A percentile compares a stretch with the other conserved stretches of the same genome.
These are phyloP conservation scores for Pammene fasciana DNA, from an alignment of 2,888 invertebrate genomes.

Conservation along the genomic window DNA sequence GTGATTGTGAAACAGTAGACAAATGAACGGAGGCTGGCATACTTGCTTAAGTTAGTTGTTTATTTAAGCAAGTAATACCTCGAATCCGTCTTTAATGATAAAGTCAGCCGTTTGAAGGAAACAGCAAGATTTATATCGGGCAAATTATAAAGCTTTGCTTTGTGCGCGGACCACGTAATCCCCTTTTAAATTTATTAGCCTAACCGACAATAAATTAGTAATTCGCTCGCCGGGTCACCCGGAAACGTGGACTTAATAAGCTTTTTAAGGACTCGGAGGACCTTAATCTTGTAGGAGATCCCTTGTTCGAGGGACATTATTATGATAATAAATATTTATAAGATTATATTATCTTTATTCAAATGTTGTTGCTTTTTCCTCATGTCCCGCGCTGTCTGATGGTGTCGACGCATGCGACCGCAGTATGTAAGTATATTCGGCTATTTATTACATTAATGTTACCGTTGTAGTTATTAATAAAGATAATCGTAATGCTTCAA, in stretches of 20 bases:
- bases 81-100: slow-evolving; percentile 50
- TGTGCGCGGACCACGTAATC: slow-evolving; percentile 77
- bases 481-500: slow-evolving; percentile 11
- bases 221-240: slow-evolving; percentile 75
- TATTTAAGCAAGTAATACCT: slow-evolving; percentile 23
- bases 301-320: slow-evolving; percentile 34
- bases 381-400: slow-evolving; percentile 54
- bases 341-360: slow-evolving; percentile 19
- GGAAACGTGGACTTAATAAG: slow-evolving; percentile 73
- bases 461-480: slow-evolving; percentile 21
- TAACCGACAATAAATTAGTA: slow-evolving; percentile 78
- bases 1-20: too few relatives aligned
- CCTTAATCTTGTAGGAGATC: slow-evolving; percentile 46
- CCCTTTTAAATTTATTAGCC: slow-evolving; percentile 81
- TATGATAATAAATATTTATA: slow-evolving; percentile 37
- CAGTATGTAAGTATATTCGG: slow-evolving; percentile 71
- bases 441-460: slow-evolving; percentile 38
- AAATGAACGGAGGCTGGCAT: too few relatives aligned
- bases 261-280: slow-evolving; percentile 63
- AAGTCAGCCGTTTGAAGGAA: slow-evolving; percentile 63
- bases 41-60: slow-evolving; percentile 12
- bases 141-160: slow-evolving; percentile 79
- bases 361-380: slow-evolving; percentile 49
- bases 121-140: slow-evolving; percentile 73
- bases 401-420: slow-evolving; percentile 53